Percentiles rank a stretch among this genome's conserved stretches.
These are phyloP conservation scores for Nipponacmea schrenckii DNA, from an alignment of 2,888 invertebrate species.

Conservation along the genomic window DNA sequence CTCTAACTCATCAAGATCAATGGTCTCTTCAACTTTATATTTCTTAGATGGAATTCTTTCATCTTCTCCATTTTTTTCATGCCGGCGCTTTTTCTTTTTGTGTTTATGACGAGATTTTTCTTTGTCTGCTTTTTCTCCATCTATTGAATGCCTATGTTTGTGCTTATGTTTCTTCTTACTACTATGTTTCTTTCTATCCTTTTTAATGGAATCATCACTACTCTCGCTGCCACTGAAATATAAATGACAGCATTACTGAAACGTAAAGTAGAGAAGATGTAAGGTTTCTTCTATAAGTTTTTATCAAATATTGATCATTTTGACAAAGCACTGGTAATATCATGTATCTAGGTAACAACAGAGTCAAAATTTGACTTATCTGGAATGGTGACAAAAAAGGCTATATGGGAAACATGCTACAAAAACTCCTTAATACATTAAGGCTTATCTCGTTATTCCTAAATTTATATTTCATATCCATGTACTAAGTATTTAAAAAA, in stretches of 20 bases:
- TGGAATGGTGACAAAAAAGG: neutral
- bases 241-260: neutral
- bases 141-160: conserved; percentile 71
- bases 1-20: conserved; percentile 18
- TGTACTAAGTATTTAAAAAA: too few species aligned
- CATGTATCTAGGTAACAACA: too few species aligned
- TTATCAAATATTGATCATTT: too few species aligned
- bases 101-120: conserved; percentile 53
- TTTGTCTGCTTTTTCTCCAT: conserved; percentile 29
- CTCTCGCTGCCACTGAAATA: conserved; percentile 41
- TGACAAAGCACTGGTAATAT: too few species aligned
- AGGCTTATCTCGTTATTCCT: too few species aligned
- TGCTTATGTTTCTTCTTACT: conserved; percentile 73
- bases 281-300: too few species aligned
- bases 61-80: neutral
- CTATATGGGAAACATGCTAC: too few species aligned
- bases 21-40: conserved; percentile 4
- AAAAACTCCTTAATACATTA: too few species aligned
- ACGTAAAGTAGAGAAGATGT: neutral
- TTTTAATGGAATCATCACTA: conserved; percentile 34
- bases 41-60: conserved; percentile 5
- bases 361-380: neutral
- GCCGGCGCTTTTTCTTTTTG: conserved; percentile 58
- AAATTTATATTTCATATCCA: too few species aligned
- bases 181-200: conserved; percentile 61